These are phyloP conservation scores for Neosilurus mollespiculum DNA, from an alignment of 2,797 vertebrate genomes.

Conservation along the genomic window DNA sequence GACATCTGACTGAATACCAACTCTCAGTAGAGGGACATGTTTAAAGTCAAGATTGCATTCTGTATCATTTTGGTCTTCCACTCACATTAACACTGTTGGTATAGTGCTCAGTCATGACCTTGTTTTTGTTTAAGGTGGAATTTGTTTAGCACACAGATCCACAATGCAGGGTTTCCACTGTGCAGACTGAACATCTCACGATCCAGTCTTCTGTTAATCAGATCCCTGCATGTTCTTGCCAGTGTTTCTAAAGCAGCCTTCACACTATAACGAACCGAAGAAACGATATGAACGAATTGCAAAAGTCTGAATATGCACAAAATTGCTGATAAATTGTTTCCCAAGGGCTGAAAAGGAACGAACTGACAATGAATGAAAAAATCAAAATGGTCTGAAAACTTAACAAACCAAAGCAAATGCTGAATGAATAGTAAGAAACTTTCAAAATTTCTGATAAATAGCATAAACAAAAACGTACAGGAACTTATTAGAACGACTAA, in stretches of 20 bases:
- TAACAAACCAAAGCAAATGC: too few relatives aligned
- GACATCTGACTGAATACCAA: conserved; percentile 16
- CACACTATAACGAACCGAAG: too few relatives aligned
- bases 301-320: too few relatives aligned
- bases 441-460: too few relatives aligned
- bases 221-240: conserved; percentile 38
- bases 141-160: conserved; percentile 24
- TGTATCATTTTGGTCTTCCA: conserved; percentile 42
- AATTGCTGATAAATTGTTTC: too few relatives aligned
- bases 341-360: too few relatives aligned
- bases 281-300: too few relatives aligned
- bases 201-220: conserved; percentile 47
- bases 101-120: conserved; percentile 4
- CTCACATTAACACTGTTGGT: conserved; percentile 5
- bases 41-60: conserved; percentile 19
- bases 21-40: conserved; percentile 27
- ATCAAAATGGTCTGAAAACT: too few relatives aligned
- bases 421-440: too few relatives aligned
- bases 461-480: too few relatives aligned
- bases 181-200: conserved; percentile 47
- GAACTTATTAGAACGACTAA: too few relatives aligned
- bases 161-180: conserved; percentile 48
- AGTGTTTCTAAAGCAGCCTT: background rate
- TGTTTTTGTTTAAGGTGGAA: conserved; percentile 8
- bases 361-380: too few relatives aligned